phyloP scores from a whole-genome alignment of 2,113 vertebrate species.

The Dicrurus megarhynchus region DNA sequence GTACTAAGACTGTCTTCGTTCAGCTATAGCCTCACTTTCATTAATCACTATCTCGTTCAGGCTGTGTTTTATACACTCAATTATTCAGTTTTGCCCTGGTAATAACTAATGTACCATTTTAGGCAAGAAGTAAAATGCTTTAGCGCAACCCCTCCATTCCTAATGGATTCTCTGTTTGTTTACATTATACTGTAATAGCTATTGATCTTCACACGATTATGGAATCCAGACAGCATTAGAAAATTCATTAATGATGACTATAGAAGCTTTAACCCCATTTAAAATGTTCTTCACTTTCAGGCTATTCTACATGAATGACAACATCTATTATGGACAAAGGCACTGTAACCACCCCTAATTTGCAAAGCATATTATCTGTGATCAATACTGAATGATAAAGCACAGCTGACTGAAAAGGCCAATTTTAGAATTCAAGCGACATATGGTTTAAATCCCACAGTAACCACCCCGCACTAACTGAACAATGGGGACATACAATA shows the following conservation, averaged over 20 bases:
- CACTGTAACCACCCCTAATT: constrained; percentile 70
- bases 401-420: constrained; percentile 44
- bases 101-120: neutral
- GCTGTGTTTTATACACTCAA: neutral
- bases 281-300: constrained; percentile 59
- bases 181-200: constrained; percentile 55
- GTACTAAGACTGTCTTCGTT: neutral
- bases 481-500: constrained; percentile 53
- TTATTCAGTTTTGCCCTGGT: constrained; percentile 15
- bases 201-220: constrained; percentile 54
- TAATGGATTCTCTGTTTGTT: constrained; percentile 58
- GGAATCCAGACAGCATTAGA: constrained; percentile 50
- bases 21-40: neutral
- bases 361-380: constrained; percentile 67
- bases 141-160: neutral
- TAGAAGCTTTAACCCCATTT: constrained; percentile 47
- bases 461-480: neutral
- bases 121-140: constrained; percentile 48
- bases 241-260: constrained; percentile 62
- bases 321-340: constrained; percentile 60
- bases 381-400: constrained; percentile 56
- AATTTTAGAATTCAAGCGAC: constrained; percentile 59
- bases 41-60: neutral
- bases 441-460: constrained; percentile 68
- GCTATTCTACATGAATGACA: constrained; percentile 61